Conservation (phyloP, 2,113 vertebrate species). For the Heloderma charlesbogerti region DNA sequence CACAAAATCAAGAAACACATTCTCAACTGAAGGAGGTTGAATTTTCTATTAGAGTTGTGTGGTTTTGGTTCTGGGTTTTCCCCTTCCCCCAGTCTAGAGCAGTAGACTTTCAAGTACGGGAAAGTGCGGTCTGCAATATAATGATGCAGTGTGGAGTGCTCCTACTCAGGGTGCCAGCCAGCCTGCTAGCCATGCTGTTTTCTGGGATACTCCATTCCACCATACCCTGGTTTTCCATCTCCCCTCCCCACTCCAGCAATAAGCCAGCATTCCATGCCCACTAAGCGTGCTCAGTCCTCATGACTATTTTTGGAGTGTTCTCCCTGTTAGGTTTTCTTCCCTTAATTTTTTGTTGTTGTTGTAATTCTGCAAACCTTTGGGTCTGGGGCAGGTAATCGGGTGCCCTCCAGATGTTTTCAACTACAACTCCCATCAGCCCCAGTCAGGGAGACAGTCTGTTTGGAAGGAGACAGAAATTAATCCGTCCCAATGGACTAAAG, state of each 20-base stretch:
- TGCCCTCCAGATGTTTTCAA: too few species aligned
- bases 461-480: background rate
- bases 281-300: background rate
- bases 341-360: background rate
- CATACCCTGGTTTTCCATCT: background rate
- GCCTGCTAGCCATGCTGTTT: background rate
- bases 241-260: background rate
- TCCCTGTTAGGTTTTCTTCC: background rate
- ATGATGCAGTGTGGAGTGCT: background rate
- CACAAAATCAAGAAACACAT: slow-evolving; percentile 1
- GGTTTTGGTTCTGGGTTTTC: background rate
- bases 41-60: background rate
- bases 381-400: background rate
- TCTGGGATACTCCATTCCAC: background rate
- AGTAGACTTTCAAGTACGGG: background rate
- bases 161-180: background rate
- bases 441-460: too few species aligned
- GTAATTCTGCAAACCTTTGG: background rate
- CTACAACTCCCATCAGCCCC: too few species aligned
- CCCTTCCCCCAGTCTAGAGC: background rate
- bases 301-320: background rate
- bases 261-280: background rate
- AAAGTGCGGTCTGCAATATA: background rate
- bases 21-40: background rate
- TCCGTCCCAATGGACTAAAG: background rate